Evolutionary conservation across 2,113 vertebrate species (phyloP).

Genomic region (Scortum barcoo): DNA sequence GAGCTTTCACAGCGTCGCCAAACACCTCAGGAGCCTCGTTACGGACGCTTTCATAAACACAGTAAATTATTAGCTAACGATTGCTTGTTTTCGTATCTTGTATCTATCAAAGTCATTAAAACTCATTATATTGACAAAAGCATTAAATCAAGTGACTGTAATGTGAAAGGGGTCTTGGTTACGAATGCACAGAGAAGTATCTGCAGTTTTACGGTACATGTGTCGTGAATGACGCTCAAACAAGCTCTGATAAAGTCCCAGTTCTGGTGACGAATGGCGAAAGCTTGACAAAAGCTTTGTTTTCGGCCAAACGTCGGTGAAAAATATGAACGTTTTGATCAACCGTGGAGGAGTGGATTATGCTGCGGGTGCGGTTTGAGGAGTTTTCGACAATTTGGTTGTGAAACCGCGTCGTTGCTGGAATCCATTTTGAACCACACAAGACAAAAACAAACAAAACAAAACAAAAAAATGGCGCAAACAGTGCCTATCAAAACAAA

Average conservation of each 20-base stretch:
- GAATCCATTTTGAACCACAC: no score
- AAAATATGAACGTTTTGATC: background rate
- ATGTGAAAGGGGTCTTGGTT: background rate
- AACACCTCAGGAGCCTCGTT: no score
- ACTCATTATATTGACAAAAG: background rate
- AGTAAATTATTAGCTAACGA: background rate
- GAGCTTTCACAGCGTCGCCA: no score
- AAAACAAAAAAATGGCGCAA: no score
- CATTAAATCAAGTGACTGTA: background rate
- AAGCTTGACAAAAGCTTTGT: background rate
- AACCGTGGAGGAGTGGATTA: background rate
- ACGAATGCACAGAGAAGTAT: background rate
- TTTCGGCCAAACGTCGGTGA: background rate
- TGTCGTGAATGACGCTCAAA: background rate
- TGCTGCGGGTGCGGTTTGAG: background rate
- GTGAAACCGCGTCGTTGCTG: background rate
- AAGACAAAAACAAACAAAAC: no score
- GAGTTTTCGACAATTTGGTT: background rate
- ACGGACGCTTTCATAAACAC: background rate
- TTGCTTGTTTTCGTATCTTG: background rate
- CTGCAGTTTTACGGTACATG: background rate
- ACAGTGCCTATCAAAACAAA: no score
- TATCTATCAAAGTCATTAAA: no score
- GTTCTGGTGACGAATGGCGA: background rate
- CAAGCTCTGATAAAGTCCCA: background rate